A percentile compares a stretch with the other conserved stretches of the same genome.
Conservation (phyloP, 2,113 vertebrate genomes). For the Suncus etruscus region DNA sequence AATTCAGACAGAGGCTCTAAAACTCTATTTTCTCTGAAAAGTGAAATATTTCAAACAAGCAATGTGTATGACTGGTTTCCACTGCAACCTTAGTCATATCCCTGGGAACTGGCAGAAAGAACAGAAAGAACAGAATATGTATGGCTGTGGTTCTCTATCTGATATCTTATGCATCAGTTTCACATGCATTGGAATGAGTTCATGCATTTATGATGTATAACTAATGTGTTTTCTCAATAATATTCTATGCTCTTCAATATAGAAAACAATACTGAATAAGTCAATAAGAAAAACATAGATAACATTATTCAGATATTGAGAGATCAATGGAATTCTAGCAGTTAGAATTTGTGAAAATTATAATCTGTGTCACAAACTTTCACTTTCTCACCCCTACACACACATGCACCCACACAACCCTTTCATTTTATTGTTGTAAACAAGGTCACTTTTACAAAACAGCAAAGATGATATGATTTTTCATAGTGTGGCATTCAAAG, state of each 20-base stretch:
- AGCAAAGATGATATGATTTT: background rate
- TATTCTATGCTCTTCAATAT: background rate
- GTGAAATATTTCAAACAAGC: background rate
- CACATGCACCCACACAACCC: too few relatives aligned
- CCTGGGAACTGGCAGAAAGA: background rate
- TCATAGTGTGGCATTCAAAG: background rate
- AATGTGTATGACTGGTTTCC: background rate
- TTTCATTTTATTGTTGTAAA: background rate
- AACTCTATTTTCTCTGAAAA: constrained; percentile 20
- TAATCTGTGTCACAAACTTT: background rate
- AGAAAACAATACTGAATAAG: background rate
- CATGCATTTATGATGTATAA: background rate
- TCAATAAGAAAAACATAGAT: background rate
- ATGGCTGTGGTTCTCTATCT: background rate
- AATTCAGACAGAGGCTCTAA: background rate
- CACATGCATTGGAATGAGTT: background rate
- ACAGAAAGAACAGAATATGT: background rate
- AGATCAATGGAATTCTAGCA: background rate
- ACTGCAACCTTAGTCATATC: background rate
- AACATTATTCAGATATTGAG: background rate
- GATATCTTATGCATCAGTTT: background rate
- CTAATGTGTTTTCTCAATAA: background rate
- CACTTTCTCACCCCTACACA: too few relatives aligned
- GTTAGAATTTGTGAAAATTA: background rate
- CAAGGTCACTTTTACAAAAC: background rate